A percentile compares a stretch with the other conserved stretches of the same genome.
phyloP scores from a whole-genome alignment of 2,888 invertebrate genomes.

The Ichneumoninae sp. region DNA sequence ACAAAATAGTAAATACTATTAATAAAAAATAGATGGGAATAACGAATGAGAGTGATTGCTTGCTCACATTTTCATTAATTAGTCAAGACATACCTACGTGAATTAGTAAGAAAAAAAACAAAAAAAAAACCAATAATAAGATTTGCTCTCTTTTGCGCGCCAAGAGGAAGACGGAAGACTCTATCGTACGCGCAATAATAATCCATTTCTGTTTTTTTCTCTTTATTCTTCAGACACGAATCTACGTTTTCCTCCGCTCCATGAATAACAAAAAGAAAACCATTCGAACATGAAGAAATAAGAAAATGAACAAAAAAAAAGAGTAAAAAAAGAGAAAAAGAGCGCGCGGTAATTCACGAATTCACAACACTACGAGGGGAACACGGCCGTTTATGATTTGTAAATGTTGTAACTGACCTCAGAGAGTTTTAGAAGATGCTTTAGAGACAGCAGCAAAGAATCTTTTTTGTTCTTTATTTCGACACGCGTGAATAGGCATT shows the following conservation, averaged over 20 bases:
- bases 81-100: constrained; percentile 60
- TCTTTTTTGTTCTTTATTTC: constrained; percentile 52
- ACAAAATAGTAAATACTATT: constrained; percentile 59
- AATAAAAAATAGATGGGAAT: constrained; percentile 72
- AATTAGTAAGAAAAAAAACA: constrained; percentile 33
- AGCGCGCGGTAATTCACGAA: constrained; percentile 61
- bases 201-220: constrained; percentile 61
- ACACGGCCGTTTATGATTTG: constrained; percentile 67
- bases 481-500: constrained; percentile 77
- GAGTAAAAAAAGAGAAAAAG: constrained; percentile 33
- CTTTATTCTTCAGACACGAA: constrained; percentile 63
- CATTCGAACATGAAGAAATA: constrained; percentile 62
- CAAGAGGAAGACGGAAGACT: constrained; percentile 20
- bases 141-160: constrained; percentile 41
- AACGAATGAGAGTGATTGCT: constrained; percentile 72
- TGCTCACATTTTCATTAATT: constrained; percentile 79
- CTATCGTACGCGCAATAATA: constrained; percentile 35
- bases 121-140: neutral
- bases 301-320: constrained; percentile 49
- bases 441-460: constrained; percentile 61
- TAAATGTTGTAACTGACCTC: constrained; percentile 67
- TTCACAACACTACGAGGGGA: constrained; percentile 59
- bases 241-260: constrained; percentile 56
- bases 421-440: constrained; percentile 15
- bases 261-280: constrained; percentile 65